Percentiles rank a stretch among this genome's conserved stretches.
These are phyloP conservation scores for Lemur catta DNA, from an alignment of 2,797 vertebrate species.

Conservation along the genomic window DNA sequence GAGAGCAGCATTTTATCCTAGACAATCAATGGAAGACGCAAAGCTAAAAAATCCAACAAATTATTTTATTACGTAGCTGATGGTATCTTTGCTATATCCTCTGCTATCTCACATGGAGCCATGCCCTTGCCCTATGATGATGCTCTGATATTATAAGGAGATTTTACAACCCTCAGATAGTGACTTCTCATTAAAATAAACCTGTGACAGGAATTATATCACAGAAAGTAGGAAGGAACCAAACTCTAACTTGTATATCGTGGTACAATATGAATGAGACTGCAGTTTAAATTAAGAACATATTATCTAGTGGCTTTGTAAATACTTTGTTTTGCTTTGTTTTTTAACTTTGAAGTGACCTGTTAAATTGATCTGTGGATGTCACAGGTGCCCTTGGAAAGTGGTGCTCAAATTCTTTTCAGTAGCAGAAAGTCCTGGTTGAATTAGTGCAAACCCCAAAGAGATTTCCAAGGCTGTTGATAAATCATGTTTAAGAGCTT, in stretches of 20 bases:
- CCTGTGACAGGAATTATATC: slow-evolving; percentile 16
- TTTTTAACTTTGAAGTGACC: slow-evolving; percentile 63
- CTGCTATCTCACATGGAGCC: background rate
- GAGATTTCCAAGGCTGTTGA: slow-evolving; percentile 51
- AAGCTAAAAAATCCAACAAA: slow-evolving; percentile 40
- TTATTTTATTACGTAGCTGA: background rate
- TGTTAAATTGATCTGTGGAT: slow-evolving; percentile 54
- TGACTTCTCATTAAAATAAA: slow-evolving; percentile 43
- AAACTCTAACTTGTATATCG: background rate
- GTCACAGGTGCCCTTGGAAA: slow-evolving; percentile 48
- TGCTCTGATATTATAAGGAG: background rate
- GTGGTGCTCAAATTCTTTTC: slow-evolving; percentile 57
- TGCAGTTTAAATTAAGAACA: slow-evolving; percentile 4
- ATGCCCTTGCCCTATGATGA: background rate
- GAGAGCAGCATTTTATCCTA: background rate
- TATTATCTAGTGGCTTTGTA: background rate
- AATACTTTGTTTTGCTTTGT: background rate
- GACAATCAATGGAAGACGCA: background rate
- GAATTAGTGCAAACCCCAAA: slow-evolving; percentile 61
- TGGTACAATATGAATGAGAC: background rate
- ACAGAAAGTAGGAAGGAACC: background rate
- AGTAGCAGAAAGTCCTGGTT: slow-evolving; percentile 21
- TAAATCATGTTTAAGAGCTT: slow-evolving; percentile 75
- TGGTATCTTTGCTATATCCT: background rate
- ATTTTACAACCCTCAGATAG: slow-evolving; percentile 7